Conservation (phyloP, 2,113 vertebrate species). For the Ptychochromis oligacanthus region DNA sequence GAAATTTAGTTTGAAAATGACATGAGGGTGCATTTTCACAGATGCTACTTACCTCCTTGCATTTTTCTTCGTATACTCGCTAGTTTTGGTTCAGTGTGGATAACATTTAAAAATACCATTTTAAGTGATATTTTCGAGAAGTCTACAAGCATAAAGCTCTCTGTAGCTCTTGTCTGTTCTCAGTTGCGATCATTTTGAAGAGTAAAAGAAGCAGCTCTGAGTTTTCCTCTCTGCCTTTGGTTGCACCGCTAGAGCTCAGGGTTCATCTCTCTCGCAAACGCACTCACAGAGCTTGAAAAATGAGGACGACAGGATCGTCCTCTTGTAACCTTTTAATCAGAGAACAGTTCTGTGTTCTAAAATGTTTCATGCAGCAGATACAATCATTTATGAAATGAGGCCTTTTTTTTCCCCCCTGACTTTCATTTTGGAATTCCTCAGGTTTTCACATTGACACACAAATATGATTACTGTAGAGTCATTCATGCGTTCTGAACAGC, state of each 20-base stretch:
- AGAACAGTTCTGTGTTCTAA: background rate
- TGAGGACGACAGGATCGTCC: background rate
- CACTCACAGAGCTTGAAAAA: background rate
- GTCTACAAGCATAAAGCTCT: background rate
- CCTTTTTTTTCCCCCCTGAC: accelerated
- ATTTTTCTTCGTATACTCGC: too few species aligned
- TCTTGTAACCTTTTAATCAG: background rate
- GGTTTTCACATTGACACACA: constrained; percentile 1
- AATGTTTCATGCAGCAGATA: accelerated
- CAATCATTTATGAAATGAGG: background rate
- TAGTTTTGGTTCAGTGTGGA: too few species aligned
- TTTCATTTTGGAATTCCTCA: background rate
- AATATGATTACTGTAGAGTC: background rate
- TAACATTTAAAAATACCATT: too few species aligned
- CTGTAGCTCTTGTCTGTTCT: background rate
- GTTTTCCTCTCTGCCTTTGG: background rate
- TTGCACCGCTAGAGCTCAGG: background rate
- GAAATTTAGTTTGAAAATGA: background rate
- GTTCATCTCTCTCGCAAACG: background rate
- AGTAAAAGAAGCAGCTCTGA: too few species aligned
- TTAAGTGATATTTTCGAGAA: too few species aligned
- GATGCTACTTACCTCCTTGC: background rate
- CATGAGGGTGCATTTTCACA: background rate
- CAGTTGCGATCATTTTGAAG: too few species aligned
- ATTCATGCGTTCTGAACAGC: background rate